A percentile compares a stretch with the other conserved stretches of the same genome.
phyloP scores from a whole-genome alignment of 2,113 vertebrate genomes.

The Seriola quinqueradiata region DNA sequence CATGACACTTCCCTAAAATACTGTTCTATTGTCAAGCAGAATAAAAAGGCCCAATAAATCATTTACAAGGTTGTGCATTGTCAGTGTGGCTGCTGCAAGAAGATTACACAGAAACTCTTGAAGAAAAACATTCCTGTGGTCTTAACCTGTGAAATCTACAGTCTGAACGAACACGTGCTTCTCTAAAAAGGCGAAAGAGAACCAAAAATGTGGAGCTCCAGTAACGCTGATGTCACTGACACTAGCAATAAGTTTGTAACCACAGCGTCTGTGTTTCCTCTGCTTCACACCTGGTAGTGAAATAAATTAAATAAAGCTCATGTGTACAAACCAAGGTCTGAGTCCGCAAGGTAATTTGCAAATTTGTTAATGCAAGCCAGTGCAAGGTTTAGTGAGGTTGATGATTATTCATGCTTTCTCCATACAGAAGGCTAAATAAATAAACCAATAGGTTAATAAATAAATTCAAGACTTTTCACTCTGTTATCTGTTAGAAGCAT shows the following conservation, averaged over 20 bases:
- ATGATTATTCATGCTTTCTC: background rate
- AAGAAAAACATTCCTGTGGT: constrained; percentile 25
- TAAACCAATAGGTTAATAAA: background rate
- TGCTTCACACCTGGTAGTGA: background rate
- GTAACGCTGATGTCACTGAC: background rate
- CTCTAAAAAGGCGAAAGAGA: background rate
- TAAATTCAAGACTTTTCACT: background rate
- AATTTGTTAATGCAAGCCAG: background rate
- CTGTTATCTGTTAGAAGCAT: too few species aligned
- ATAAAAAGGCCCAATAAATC: constrained; percentile 14
- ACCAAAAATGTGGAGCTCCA: background rate
- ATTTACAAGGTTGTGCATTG: constrained; percentile 7
- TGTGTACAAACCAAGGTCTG: background rate
- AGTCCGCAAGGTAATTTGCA: background rate
- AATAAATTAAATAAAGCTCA: constrained; percentile 5
- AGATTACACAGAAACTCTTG: background rate
- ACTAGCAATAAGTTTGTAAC: background rate
- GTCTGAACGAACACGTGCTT: background rate
- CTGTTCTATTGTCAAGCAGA: background rate
- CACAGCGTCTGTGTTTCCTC: background rate
- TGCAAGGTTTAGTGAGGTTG: background rate
- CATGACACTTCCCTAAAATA: too few species aligned
- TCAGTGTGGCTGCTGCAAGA: background rate
- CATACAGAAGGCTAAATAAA: background rate
- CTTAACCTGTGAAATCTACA: background rate